phyloP scores from a whole-genome alignment of 2,113 vertebrate genomes.

The Sebastes fasciatus region DNA sequence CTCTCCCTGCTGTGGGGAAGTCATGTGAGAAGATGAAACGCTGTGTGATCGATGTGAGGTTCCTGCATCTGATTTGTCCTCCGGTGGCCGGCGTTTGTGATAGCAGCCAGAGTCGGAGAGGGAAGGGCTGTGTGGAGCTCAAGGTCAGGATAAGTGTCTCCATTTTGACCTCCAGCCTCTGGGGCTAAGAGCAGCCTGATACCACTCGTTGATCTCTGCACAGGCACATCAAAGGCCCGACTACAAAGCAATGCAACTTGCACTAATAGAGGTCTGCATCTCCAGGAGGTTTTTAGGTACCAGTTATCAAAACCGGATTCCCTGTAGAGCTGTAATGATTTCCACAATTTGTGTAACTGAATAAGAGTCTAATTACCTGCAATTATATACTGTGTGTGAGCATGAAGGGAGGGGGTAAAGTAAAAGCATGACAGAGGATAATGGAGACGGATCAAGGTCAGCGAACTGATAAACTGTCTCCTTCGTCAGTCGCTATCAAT shows the following conservation, averaged over 20 bases:
- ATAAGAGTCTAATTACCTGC: conserved; percentile 55
- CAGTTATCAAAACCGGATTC: conserved; percentile 49
- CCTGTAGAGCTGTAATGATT: conserved; percentile 46
- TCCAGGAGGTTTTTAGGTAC: conserved; percentile 30
- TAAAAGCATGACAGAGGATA: conserved; percentile 26
- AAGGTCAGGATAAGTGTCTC: conserved; percentile 69
- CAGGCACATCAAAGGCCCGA: conserved; percentile 50
- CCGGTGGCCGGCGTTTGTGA: conserved; percentile 38
- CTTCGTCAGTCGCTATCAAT: conserved; percentile 48
- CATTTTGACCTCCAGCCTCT: conserved; percentile 67
- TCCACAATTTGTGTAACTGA: conserved; percentile 54
- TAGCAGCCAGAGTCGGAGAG: conserved; percentile 48
- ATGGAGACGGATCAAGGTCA: conserved; percentile 58
- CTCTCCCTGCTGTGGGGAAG: conserved; percentile 56
- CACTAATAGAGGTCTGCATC: conserved; percentile 44
- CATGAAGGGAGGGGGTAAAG: conserved; percentile 32
- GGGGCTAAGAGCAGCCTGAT: conserved; percentile 63
- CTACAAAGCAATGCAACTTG: conserved; percentile 44
- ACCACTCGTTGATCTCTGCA: conserved; percentile 42
- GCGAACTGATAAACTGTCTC: conserved; percentile 31
- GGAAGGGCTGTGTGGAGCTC: conserved; percentile 33
- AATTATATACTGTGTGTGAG: conserved; percentile 39
- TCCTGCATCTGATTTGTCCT: conserved; percentile 67
- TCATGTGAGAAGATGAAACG: conserved; percentile 76
- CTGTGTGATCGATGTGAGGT: conserved; percentile 71